These are phyloP conservation scores for Scyliorhinus canicula DNA, from an alignment of 2,797 vertebrate genomes.

Conservation along the genomic window DNA sequence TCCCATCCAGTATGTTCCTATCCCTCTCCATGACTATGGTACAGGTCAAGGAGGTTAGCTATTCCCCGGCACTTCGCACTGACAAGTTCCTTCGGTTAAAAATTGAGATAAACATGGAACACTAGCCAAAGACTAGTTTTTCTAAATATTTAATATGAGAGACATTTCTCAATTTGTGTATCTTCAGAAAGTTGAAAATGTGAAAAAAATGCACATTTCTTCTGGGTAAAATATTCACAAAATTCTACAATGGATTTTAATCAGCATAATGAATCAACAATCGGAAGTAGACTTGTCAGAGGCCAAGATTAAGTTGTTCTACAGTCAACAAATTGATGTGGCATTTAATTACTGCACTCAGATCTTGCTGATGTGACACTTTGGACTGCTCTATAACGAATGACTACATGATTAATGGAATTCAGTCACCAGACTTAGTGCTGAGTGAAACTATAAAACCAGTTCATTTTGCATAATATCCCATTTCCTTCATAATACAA, in stretches of 20 bases:
- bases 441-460: constrained; percentile 1
- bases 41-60: too few species aligned
- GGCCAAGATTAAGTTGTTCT: constrained; percentile 20
- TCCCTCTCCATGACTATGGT: too few species aligned
- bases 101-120: not conserved
- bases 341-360: constrained; percentile 32
- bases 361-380: constrained; percentile 31
- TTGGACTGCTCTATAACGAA: constrained; percentile 5
- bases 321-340: constrained; percentile 36
- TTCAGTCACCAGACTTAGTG: not conserved
- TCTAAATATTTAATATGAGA: not conserved
- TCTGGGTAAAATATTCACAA: not conserved
- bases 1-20: too few species aligned
- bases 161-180: not conserved
- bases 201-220: constrained; percentile 37
- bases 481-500: not conserved
- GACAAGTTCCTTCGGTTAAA: not conserved
- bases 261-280: not conserved
- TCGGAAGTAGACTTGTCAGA: not conserved
- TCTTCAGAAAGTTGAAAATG: constrained; percentile 33
- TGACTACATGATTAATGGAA: constrained; percentile 26
- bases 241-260: not conserved
- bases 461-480: constrained; percentile 32
- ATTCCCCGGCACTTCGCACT: not conserved
- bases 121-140: not conserved